phyloP scores from a whole-genome alignment of 23 tunicate species.

The Clavelina lepadiformis region DNA sequence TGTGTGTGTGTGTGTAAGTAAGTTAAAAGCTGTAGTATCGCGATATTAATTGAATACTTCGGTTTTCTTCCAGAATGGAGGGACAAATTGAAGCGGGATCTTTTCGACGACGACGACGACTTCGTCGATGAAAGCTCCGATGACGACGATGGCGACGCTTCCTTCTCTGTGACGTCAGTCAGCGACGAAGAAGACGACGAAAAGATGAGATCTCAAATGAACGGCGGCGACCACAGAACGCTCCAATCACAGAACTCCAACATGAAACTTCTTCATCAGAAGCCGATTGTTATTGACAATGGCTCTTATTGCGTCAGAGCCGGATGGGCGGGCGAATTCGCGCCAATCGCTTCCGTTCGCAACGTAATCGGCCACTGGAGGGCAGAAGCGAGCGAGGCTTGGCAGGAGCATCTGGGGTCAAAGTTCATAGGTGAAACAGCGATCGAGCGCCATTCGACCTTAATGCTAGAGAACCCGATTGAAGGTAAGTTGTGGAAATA shows the following conservation, averaged over 20 bases:
- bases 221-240: constrained; percentile 1
- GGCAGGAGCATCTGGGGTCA: constrained; percentile 53
- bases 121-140: constrained; percentile 29
- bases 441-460: constrained; percentile 34
- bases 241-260: not conserved
- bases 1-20: no score
- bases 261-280: constrained; percentile 4
- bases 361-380: constrained; percentile 71
- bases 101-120: constrained; percentile 52
- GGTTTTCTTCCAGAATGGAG: constrained; percentile 49
- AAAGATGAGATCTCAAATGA: no score
- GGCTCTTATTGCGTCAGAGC: constrained; percentile 65
- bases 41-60: no score
- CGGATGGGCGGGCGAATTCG: constrained; percentile 68
- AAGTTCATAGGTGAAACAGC: constrained; percentile 73
- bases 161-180: not conserved
- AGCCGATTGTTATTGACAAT: constrained; percentile 58
- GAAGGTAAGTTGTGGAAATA: constrained; percentile 27
- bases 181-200: not conserved
- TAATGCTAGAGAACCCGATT: constrained; percentile 28
- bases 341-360: constrained; percentile 25
- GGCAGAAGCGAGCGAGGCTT: constrained; percentile 79
- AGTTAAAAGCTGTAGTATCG: no score
- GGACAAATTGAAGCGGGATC: constrained; percentile 38
- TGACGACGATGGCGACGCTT: constrained; percentile 9